Conservation (phyloP, 2,113 vertebrate species). For the Haplochromis vanheusdeni region DNA sequence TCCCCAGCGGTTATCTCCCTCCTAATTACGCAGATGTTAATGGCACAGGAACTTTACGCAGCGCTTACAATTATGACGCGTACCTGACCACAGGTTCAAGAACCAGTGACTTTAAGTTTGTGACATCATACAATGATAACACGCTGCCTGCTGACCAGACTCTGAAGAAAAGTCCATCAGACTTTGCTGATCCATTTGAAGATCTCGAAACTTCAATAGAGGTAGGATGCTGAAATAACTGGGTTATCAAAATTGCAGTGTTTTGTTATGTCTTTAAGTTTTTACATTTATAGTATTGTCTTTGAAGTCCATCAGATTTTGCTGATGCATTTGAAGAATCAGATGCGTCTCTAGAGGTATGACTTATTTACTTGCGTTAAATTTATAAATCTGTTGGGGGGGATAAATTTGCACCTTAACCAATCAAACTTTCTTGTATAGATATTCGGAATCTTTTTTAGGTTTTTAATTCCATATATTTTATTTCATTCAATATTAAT, state of each 20-base stretch:
- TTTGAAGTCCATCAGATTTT: fast-evolving
- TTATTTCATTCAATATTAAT: not conserved
- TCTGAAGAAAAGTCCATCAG: not conserved
- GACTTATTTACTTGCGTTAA: fast-evolving
- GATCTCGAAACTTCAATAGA: fast-evolving
- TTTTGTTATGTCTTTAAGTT: not conserved
- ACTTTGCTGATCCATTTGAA: not conserved
- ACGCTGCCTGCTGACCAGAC: not conserved
- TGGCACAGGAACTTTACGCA: not conserved
- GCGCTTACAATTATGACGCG: fast-evolving
- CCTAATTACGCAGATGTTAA: not conserved
- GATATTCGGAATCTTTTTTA: not conserved
- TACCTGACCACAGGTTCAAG: fast-evolving
- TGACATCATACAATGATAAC: not conserved
- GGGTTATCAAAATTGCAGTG: not conserved
- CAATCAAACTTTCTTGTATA: not conserved
- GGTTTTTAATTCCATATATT: not conserved
- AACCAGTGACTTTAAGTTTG: not conserved
- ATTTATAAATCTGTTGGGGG: fast-evolving
- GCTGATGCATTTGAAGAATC: not conserved
- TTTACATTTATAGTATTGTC: not conserved
- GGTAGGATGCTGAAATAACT: not conserved
- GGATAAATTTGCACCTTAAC: fast-evolving
- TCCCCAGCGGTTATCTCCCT: not conserved
- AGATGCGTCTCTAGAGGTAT: fast-evolving